Evolutionary conservation across 1,140 invertebrate species (phyloP).

Genomic region (Drosophila mojavensis): DNA sequence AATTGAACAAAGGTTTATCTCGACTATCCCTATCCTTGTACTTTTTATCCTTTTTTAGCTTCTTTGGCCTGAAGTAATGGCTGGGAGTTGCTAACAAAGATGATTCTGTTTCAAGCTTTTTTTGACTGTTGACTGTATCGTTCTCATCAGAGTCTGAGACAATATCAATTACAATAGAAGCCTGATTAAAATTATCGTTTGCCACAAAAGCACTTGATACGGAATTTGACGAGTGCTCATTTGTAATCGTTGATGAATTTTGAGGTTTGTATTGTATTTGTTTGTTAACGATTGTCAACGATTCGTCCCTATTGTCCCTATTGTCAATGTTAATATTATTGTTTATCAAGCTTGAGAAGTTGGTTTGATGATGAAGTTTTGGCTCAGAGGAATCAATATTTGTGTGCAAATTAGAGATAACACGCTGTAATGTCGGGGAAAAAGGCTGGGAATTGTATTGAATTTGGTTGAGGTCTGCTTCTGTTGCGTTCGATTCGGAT

Average conservation of each 20-base stretch:
- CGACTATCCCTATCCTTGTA: conserved; percentile 40
- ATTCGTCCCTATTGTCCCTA: conserved; percentile 32
- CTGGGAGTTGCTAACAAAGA: conserved; percentile 14
- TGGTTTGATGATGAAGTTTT: conserved; percentile 30
- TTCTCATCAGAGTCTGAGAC: conserved; percentile 75
- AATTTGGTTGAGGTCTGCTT: conserved; percentile 7
- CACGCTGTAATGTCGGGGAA: conserved; percentile 37
- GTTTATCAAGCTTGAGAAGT: conserved; percentile 59
- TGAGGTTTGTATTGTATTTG: neutral
- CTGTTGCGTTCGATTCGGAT: conserved; percentile 14
- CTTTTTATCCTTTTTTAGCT: conserved; percentile 71
- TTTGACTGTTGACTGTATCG: conserved; percentile 28
- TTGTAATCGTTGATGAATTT: conserved; percentile 24
- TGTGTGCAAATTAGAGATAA: conserved; percentile 34
- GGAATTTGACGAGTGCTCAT: conserved; percentile 56
- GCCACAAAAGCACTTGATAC: conserved; percentile 58
- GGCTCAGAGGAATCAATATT: conserved; percentile 35
- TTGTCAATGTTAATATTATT: conserved; percentile 40
- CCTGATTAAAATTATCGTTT: conserved; percentile 63
- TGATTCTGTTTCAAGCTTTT: conserved; percentile 15
- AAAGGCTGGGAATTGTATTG: conserved; percentile 41
- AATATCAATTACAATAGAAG: conserved; percentile 72
- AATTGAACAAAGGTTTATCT: conserved; percentile 15
- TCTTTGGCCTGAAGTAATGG: conserved; percentile 42
- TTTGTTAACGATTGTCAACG: conserved; percentile 11